phyloP scores from a whole-genome alignment of 2,888 invertebrate species.

The Lycaena phlaeas region DNA sequence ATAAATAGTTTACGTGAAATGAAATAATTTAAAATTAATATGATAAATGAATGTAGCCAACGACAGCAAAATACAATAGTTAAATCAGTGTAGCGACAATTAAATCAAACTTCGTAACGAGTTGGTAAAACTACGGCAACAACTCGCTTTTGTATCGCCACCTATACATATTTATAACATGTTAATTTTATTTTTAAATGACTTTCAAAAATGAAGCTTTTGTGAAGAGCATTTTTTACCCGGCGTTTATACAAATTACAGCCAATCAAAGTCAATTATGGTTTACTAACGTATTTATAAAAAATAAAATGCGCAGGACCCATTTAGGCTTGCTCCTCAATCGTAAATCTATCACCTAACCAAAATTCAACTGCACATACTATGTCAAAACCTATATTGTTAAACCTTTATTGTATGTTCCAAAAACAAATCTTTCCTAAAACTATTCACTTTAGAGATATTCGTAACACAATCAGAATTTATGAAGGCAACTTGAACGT shows the following conservation, averaged over 20 bases:
- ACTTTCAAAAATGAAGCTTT: neutral
- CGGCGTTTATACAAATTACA: too few relatives aligned
- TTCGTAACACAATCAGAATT: neutral
- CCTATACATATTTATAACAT: slow-evolving; percentile 3
- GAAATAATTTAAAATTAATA: too few relatives aligned
- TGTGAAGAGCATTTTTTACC: too few relatives aligned
- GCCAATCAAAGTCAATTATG: too few relatives aligned
- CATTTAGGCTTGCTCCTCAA: too few relatives aligned
- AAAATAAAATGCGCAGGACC: too few relatives aligned
- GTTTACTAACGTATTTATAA: too few relatives aligned
- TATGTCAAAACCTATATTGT: too few relatives aligned
- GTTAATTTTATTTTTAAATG: slow-evolving; percentile 1
- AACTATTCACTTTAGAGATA: neutral
- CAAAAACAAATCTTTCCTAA: neutral
- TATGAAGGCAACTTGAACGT: neutral
- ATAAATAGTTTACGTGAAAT: too few relatives aligned
- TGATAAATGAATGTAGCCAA: too few relatives aligned
- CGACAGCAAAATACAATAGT: neutral
- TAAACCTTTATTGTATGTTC: neutral
- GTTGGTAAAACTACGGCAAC: slow-evolving; percentile 5
- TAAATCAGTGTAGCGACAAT: slow-evolving; percentile 4
- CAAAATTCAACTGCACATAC: too few relatives aligned
- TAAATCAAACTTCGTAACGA: slow-evolving; percentile 7
- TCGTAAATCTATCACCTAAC: neutral
- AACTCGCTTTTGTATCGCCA: neutral